Evolutionary conservation across 2,113 vertebrate species (phyloP).

Genomic region (Pelodiscus sinensis): DNA sequence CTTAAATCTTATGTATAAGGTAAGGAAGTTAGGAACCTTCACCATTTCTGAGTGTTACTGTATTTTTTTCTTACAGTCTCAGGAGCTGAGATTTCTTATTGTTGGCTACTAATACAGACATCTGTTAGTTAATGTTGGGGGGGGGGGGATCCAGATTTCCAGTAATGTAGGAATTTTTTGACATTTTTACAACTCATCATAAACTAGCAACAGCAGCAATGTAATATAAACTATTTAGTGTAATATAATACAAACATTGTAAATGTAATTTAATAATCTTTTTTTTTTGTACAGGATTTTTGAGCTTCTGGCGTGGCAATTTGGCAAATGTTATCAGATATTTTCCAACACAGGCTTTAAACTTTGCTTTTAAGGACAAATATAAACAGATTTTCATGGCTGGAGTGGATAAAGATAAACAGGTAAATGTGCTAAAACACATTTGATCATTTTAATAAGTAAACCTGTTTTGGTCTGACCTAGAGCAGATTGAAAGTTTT

Average conservation of each 20-base stretch:
- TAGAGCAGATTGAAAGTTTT: not conserved
- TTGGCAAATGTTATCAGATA: constrained; percentile 59
- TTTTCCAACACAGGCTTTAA: constrained; percentile 74
- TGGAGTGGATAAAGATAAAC: constrained; percentile 70
- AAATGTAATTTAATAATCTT: constrained; percentile 15
- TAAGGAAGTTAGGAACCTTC: not conserved
- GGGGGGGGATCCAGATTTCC: not conserved
- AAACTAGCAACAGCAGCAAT: not conserved
- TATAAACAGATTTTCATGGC: constrained; percentile 66
- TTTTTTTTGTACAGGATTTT: constrained; percentile 52
- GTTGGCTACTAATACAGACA: rapidly evolving
- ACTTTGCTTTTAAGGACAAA: constrained; percentile 78
- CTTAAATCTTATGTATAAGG: not conserved
- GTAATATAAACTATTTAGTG: not conserved
- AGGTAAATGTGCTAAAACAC: constrained; percentile 57
- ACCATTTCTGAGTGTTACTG: not conserved
- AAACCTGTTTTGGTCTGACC: not conserved
- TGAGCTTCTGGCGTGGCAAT: constrained; percentile 69
- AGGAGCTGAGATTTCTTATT: not conserved
- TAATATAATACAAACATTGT: not conserved
- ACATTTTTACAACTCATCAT: not conserved
- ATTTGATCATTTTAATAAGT: constrained; percentile 32
- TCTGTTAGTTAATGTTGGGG: not conserved
- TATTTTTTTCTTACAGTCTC: not conserved
- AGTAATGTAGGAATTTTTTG: not conserved